Conservation (phyloP, 1,140 invertebrate species). For the Trinorchestia longiramus region DNA sequence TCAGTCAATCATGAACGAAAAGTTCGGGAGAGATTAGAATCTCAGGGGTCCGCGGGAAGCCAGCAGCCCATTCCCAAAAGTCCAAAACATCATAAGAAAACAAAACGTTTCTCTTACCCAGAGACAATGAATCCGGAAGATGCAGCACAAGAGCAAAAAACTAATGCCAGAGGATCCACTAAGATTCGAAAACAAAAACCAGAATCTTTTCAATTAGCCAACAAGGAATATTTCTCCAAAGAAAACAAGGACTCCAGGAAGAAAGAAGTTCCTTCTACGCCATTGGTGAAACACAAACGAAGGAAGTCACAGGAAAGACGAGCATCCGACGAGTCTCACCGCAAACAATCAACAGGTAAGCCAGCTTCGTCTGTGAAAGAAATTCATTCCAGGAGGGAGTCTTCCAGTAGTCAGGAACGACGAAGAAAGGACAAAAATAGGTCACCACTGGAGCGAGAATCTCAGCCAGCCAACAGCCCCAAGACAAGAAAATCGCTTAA, state of each 20-base stretch:
- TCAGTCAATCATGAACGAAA: background rate
- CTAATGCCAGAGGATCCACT: background rate
- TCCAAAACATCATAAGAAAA: constrained; percentile 22
- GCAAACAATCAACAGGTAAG: background rate
- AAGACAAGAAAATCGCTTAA: constrained; percentile 42
- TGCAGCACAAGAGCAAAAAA: constrained; percentile 2
- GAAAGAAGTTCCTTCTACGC: constrained; percentile 6
- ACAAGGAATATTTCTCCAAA: background rate
- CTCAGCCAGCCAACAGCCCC: constrained; percentile 18
- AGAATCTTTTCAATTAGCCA: background rate
- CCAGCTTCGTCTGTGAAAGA: background rate
- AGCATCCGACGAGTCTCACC: constrained; percentile 17
- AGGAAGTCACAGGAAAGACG: constrained; percentile 57
- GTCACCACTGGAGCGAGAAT: constrained; percentile 8
- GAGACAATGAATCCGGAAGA: background rate
- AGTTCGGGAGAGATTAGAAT: background rate
- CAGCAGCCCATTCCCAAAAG: background rate
- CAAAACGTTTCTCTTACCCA: constrained; percentile 16
- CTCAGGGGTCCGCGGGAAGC: constrained; percentile 17
- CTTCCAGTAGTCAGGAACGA: constrained; percentile 45
- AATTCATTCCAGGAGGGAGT: constrained; percentile 9
- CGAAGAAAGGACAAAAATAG: constrained; percentile 19
- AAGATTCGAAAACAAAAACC: background rate
- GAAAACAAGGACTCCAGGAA: background rate
- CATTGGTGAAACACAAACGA: constrained; percentile 10